These are phyloP conservation scores for Nipponacmea schrenckii DNA, from an alignment of 2,888 invertebrate species.

Conservation along the genomic window DNA sequence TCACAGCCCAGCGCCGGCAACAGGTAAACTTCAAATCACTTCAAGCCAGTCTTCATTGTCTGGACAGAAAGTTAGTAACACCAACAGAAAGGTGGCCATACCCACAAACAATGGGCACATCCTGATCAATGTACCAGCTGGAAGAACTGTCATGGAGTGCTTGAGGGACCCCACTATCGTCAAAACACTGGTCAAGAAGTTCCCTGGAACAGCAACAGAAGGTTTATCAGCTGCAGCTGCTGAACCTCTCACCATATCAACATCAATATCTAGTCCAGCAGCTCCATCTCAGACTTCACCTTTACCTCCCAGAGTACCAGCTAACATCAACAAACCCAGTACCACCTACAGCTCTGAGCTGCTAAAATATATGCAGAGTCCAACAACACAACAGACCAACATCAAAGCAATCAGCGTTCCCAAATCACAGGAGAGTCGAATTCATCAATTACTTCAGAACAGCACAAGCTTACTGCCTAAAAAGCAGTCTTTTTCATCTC, in stretches of 20 bases:
- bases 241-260: not conserved
- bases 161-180: not conserved
- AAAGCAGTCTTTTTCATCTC: not conserved
- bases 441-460: not conserved
- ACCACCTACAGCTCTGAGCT: not conserved
- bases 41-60: not conserved
- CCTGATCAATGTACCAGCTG: not conserved
- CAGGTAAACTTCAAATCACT: not conserved
- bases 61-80: not conserved
- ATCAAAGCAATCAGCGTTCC: not conserved
- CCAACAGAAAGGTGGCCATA: not conserved
- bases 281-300: not conserved
- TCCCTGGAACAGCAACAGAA: not conserved
- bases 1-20: not conserved
- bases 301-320: not conserved
- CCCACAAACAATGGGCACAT: constrained; percentile 1
- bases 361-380: not conserved
- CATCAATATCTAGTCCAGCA: not conserved
- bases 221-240: not conserved
- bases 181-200: not conserved
- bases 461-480: not conserved
- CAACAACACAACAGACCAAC: not conserved
- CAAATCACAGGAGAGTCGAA: not conserved
- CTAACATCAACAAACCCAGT: not conserved
- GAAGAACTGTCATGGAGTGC: not conserved